Evolutionary conservation across 2,113 vertebrate species (phyloP).

Genomic region (Calyptomena viridis): DNA sequence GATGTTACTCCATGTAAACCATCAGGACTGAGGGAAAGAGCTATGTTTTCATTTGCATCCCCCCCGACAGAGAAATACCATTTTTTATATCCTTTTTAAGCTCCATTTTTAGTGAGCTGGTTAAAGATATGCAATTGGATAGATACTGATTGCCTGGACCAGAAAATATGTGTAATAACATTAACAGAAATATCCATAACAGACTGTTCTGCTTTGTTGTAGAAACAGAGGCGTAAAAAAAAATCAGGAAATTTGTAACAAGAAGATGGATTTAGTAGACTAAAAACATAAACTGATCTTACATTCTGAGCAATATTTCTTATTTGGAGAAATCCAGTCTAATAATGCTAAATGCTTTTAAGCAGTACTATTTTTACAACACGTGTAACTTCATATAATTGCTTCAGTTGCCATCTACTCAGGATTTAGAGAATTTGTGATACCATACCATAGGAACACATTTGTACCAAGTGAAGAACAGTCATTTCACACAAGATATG

Average conservation of each 20-base stretch:
- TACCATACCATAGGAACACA: neutral
- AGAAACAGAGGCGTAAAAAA: neutral
- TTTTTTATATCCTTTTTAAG: neutral
- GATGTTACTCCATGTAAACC: neutral
- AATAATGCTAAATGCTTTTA: slow-evolving; percentile 14
- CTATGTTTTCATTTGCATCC: neutral
- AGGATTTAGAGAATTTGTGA: slow-evolving; percentile 25
- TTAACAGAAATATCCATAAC: neutral
- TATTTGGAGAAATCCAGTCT: slow-evolving; percentile 4
- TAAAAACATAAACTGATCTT: slow-evolving; percentile 12
- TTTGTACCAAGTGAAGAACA: neutral
- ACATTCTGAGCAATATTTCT: neutral
- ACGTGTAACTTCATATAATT: neutral
- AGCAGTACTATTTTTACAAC: neutral
- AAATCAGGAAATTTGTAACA: neutral
- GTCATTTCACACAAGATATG: neutral
- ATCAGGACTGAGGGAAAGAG: neutral
- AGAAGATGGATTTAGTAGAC: slow-evolving; percentile 25
- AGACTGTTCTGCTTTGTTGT: neutral
- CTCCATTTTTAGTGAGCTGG: neutral
- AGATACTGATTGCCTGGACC: neutral
- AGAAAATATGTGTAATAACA: neutral
- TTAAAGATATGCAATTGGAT: neutral
- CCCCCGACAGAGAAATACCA: neutral
- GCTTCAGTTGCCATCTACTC: neutral